Percentiles rank a stretch among this genome's conserved stretches.
These are phyloP conservation scores for Abramis brama DNA, from an alignment of 2,113 vertebrate genomes.

Conservation along the genomic window DNA sequence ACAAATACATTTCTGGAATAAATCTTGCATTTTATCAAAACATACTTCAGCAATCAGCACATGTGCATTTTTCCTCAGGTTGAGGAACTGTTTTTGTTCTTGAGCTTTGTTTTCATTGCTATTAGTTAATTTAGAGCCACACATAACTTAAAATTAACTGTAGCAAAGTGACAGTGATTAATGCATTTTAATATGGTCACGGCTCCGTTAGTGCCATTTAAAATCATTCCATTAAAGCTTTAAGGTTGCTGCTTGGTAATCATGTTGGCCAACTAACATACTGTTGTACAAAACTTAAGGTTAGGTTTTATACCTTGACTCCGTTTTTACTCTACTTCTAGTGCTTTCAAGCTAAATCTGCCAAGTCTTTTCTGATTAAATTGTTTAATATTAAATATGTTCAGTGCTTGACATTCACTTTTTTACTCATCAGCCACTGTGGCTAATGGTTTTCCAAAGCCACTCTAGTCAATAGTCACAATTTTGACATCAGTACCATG, in stretches of 20 bases:
- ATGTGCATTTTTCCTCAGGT: neutral
- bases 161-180: conserved; percentile 12
- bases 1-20: neutral
- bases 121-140: neutral
- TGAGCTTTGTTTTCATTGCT: neutral
- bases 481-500: no score
- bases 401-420: no score
- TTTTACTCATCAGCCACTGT: no score
- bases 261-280: conserved; percentile 1
- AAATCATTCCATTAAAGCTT: conserved; percentile 1
- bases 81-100: neutral
- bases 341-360: neutral
- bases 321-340: neutral
- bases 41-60: neutral
- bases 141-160: neutral
- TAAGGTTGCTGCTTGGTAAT: neutral
- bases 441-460: no score
- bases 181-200: conserved; percentile 19
- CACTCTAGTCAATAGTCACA: no score
- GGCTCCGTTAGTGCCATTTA: neutral
- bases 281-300: neutral
- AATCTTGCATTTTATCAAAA: neutral
- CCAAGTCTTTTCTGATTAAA: neutral
- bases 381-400: neutral
- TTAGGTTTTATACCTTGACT: neutral